phyloP scores from a whole-genome alignment of 2,113 vertebrate genomes.

The Rhinoderma darwinii region DNA sequence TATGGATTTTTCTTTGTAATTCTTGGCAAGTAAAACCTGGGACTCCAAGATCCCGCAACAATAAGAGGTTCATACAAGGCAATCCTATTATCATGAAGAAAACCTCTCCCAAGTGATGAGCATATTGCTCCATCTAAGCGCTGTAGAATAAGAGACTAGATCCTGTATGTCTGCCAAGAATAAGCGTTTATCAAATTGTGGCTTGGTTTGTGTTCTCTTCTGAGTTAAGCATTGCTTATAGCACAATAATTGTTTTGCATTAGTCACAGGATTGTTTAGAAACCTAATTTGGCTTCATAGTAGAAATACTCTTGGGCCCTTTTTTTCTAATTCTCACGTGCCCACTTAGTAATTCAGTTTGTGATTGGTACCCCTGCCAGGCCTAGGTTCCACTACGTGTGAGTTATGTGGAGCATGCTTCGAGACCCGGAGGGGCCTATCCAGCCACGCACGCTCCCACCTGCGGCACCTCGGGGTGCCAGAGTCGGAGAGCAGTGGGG shows the following conservation, averaged over 20 bases:
- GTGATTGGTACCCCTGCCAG: slow-evolving; percentile 65
- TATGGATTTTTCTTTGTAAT: too few relatives aligned
- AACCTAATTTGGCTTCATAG: not conserved
- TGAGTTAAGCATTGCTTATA: not conserved
- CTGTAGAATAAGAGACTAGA: too few relatives aligned
- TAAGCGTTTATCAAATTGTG: not conserved
- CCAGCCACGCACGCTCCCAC: slow-evolving; percentile 91
- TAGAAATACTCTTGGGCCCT: slow-evolving; percentile 4
- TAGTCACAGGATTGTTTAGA: not conserved
- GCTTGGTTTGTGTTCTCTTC: not conserved
- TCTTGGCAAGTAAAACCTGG: too few relatives aligned
- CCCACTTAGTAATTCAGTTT: slow-evolving; percentile 29
- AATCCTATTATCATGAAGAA: too few relatives aligned
- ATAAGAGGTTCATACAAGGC: too few relatives aligned
- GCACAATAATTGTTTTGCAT: not conserved
- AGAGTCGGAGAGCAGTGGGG: slow-evolving; percentile 85
- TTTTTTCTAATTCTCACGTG: not conserved
- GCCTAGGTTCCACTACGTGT: slow-evolving; percentile 82
- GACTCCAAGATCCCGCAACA: too few relatives aligned
- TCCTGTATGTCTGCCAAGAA: too few relatives aligned
- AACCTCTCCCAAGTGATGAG: too few relatives aligned
- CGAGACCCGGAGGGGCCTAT: slow-evolving; percentile 86
- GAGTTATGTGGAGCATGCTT: slow-evolving; percentile 88
- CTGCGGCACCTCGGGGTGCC: slow-evolving; percentile 87
- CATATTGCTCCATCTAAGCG: too few relatives aligned